Evolutionary conservation across 2,888 invertebrate species (phyloP), one percentile per base, ranked within the genome.

Genomic region (Mantis religiosa): DNA sequence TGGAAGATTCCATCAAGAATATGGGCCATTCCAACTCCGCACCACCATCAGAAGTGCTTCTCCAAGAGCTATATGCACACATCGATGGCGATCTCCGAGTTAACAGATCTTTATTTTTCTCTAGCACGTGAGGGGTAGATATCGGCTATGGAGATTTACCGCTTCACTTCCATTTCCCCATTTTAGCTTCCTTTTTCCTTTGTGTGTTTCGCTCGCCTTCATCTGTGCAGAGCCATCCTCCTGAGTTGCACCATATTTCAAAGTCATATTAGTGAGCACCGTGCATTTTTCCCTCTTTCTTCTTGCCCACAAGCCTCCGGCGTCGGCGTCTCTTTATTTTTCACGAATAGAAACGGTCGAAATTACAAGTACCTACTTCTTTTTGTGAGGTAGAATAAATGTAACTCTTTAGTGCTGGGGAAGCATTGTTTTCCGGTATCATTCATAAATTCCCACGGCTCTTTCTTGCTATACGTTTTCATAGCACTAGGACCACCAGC

Each of bases 221-320:
- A 71, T 71, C 54, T 71, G 54, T 71, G 54, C 54, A 25, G 54
- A 20, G 54, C 54, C 20, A 71, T 71, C 54, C 20, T 71, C 81
- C 86, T 86, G 84, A 88, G 88, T 89, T 89, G 83, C 47, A 86
- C 89, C 89, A 89, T 89, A 89, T 89, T 89, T 89, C 89, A 89
- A 88, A 89, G 89, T 89, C 88, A 89, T 89, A 89, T 89, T 89
- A 89, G 89, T 88, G 88, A 84, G 84, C 84, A 88, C 87, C 87
- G 88, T 89, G 84, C 89, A 87, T 89, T 88, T 89, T 88, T 86
- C 54, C 84, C 87, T 85, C 84, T 87, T 87, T 87, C 85, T 88
- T 87, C 30, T 34, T 81, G 82, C 87, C 81, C 81, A 81, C 81
- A 28, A 28, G 81, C 47, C 81, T 81, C 81, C 28, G 86, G 54